Evolutionary conservation across 2,797 vertebrate genomes (phyloP), one percentile per base, ranked within the genome.

Genomic region (Scomberomorus guttatus): DNA sequence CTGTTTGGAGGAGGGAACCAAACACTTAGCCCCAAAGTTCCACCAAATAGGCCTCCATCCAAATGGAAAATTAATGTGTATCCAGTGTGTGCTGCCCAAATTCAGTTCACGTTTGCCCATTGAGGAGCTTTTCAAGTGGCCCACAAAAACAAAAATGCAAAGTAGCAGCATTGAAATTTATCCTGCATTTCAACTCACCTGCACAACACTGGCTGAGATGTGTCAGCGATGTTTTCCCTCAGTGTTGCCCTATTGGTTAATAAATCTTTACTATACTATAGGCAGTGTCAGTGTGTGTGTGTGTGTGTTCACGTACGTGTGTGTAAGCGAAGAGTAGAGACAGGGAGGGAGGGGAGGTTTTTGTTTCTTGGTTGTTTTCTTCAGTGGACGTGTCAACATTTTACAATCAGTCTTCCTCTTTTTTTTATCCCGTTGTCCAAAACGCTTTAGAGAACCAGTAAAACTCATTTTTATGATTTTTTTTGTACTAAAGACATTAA

Each of bases 31-130:
- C 50, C 34, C 68, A 59, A 59, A 71, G 72, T 61, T 63, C 39
- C 66, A 57, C 32, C 54, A 77, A 84, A 83, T 10, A 85, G 85
- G 88, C 86, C 85, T 89, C 63, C 18, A 20, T 75, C 59, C 80
- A 76, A 72, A 87, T 68, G 62, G 74, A 68, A 84, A 80, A 84
- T 79, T 54, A 85, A 82, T 83, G 81, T 83, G 82, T 39, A 37
- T 83, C 44, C 62, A 69, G 71, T 79, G 81, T 39, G 76, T 55
- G 86, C 78, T 80, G 57, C 87, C 87, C 77, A 60, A 1, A 91
- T 91, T 90, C 86, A 75, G 22, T 72, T 79, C 89, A 92, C 87
- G 89, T 91, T 82, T 67, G 68, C 18, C 66, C 81, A 84, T 52
- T 71, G 77, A 80, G 75, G 75, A 86, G 89, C 78, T 83, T 84